phyloP scores from a whole-genome alignment of 1,140 invertebrate genomes.

The Rhynchophorus ferrugineus region DNA sequence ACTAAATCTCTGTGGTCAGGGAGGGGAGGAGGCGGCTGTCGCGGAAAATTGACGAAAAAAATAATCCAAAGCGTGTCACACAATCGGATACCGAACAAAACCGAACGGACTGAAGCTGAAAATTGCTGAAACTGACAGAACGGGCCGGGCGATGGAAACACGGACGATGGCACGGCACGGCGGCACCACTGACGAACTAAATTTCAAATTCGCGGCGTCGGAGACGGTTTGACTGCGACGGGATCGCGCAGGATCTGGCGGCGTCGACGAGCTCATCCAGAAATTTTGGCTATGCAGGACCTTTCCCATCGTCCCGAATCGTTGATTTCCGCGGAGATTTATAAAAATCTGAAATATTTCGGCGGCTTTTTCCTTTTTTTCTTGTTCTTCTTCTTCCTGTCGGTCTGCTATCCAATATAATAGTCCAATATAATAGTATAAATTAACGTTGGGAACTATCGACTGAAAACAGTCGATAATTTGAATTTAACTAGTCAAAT shows the following conservation, averaged over 20 bases:
- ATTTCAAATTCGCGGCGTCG: constrained; percentile 19
- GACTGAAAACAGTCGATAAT: too few relatives aligned
- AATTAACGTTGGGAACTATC: too few relatives aligned
- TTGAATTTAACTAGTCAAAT: too few relatives aligned
- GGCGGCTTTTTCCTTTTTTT: too few relatives aligned
- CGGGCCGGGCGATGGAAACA: background rate
- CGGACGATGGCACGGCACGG: background rate
- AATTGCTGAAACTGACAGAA: background rate
- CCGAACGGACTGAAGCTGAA: background rate
- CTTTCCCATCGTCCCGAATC: background rate
- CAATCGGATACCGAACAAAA: background rate
- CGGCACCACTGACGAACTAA: constrained; percentile 10
- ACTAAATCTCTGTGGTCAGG: too few relatives aligned
- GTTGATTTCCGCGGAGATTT: constrained; percentile 3
- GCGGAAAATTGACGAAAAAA: too few relatives aligned
- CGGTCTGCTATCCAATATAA: too few relatives aligned
- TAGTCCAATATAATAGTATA: too few relatives aligned
- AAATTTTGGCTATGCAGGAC: constrained; percentile 14
- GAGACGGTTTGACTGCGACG: constrained; percentile 11
- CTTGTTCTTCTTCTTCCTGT: too few relatives aligned
- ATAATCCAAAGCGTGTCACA: too few relatives aligned
- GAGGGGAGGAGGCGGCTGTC: too few relatives aligned
- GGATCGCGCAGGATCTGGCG: constrained; percentile 16
- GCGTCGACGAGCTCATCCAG: constrained; percentile 12
- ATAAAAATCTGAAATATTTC: background rate